phyloP scores from a whole-genome alignment of 2,888 invertebrate species.

The Clistopyga incitator region DNA sequence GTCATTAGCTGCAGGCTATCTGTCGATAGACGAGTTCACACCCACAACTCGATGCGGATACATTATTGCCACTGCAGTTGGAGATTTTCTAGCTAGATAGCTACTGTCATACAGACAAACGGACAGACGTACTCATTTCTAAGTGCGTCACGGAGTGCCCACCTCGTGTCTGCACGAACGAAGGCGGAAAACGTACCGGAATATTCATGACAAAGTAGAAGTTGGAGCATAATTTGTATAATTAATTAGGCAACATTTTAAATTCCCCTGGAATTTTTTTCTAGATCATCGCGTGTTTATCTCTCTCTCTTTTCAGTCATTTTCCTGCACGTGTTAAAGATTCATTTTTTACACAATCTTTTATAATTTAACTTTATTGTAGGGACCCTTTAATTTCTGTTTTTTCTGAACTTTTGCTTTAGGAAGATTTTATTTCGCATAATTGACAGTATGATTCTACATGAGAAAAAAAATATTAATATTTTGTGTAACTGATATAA shows the following conservation, averaged over 20 bases:
- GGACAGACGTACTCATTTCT: not conserved
- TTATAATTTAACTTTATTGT: no score
- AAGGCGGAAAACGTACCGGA: not conserved
- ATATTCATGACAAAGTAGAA: not conserved
- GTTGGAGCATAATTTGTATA: not conserved
- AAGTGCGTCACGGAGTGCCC: not conserved
- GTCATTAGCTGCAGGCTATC: slow-evolving; percentile 26
- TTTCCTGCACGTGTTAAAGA: no score
- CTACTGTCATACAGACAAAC: not conserved
- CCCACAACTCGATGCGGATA: slow-evolving; percentile 15
- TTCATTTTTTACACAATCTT: no score
- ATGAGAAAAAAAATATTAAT: no score
- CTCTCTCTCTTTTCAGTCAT: not conserved
- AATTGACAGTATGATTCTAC: no score
- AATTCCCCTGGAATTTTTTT: not conserved
- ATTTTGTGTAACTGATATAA: no score
- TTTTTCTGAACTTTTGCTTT: no score
- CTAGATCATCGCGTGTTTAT: not conserved
- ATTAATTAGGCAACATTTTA: not conserved
- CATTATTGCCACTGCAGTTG: slow-evolving; percentile 16
- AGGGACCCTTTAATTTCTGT: no score
- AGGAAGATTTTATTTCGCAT: no score
- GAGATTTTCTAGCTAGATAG: not conserved
- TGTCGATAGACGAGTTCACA: slow-evolving; percentile 1
- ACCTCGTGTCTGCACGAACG: not conserved